Base-by-base conservation (phyloP, 2,113 vertebrate genomes). In the Vulpes lagopus region DNA sequence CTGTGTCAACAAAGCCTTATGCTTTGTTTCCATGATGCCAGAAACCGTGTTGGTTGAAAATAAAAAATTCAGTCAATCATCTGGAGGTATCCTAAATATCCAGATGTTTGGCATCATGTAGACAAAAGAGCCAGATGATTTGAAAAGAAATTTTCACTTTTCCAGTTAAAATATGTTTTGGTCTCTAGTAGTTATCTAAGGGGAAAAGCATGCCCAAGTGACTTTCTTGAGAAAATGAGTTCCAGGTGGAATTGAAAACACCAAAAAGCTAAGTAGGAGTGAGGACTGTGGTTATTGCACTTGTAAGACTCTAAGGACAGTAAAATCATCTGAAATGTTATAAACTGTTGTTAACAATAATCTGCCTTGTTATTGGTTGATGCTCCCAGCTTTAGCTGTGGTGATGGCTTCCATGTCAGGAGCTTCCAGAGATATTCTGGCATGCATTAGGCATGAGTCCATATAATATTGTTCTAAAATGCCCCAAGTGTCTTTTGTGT, bases 51-150 rank as follows among this genome's bases (percentile, higher is more conserved):
- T 83, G 71, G 64, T 94, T 94, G 64, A 94, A 92, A 97, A 91
- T 81, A 81, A 96, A 97, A 97, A 85, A 71, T 53, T 81, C 85
- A 81, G 90, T 96, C 97, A 90, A 62, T 97, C 92, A 96, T 92
- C 80, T 93, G 96, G 83, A 96, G 73, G 73, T 76, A 92, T 96
- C 94, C 67, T 84, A 96, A 71, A 90, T 80, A 94, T 91, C 95
- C 97, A 98, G 96, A 97, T 98, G 97, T 94, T 94, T 97, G 94
- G 97, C 91, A 82, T 71, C 76, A 19, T 82, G 94, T 92, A 43
- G 95, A 91, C 88, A 95, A 93, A 97, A 74, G 32, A 94, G 79
- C 79, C 91, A 95, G 94, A 94, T 88, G 71, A 90, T 43, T 62
- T 49, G 43, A 93, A 88, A 92, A 92, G 85, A 85, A 96, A 73